Evolutionary conservation across 2,888 invertebrate genomes (phyloP).

Genomic region (Sminthurinus aureus): DNA sequence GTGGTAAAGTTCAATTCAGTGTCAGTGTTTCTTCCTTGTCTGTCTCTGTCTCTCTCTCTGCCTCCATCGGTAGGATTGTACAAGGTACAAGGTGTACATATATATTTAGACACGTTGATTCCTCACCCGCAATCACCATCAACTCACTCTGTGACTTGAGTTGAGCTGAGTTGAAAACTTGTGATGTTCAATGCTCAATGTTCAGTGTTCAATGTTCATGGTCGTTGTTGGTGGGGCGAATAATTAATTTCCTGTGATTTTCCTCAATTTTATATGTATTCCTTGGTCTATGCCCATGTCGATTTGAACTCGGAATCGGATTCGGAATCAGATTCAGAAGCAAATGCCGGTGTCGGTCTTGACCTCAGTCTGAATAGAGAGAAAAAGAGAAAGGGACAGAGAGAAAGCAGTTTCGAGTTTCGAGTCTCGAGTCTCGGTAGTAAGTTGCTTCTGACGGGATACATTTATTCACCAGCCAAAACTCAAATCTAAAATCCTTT

Average conservation of each 20-base stretch:
- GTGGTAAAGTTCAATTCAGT: background rate
- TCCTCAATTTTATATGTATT: background rate
- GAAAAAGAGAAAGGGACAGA: no score
- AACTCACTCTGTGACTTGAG: background rate
- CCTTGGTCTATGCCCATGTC: no score
- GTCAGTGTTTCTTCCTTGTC: background rate
- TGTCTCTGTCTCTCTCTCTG: background rate
- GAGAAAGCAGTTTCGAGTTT: no score
- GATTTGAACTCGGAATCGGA: no score
- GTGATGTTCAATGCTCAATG: background rate
- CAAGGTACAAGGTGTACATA: background rate
- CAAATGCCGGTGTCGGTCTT: no score
- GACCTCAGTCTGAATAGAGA: no score
- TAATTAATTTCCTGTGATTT: slow-evolving; percentile 19
- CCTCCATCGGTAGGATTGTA: background rate
- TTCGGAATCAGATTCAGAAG: no score
- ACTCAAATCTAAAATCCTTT: background rate
- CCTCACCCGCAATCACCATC: background rate
- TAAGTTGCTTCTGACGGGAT: background rate
- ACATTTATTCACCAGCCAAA: background rate
- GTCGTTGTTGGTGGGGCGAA: slow-evolving; percentile 4
- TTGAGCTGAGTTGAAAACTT: no score
- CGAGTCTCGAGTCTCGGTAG: no score
- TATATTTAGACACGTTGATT: background rate
- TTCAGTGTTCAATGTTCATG: background rate